Conservation (phyloP, 1,140 invertebrate genomes). For the Drosophila pectinifera region DNA sequence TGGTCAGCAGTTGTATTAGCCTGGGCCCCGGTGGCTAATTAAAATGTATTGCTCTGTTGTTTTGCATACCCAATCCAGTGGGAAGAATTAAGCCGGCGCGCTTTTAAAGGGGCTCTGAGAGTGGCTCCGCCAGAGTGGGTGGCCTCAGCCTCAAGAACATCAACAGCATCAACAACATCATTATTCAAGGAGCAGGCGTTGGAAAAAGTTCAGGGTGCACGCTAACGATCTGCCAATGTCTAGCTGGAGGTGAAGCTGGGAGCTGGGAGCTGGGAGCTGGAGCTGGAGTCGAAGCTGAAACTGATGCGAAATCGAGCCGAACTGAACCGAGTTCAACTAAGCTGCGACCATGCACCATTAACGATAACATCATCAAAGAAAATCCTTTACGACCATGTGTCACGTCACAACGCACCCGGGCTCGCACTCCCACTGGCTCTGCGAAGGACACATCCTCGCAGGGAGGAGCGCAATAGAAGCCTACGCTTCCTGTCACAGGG, state of each 20-base stretch:
- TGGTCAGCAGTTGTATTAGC: conserved; percentile 60
- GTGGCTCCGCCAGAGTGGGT: conserved; percentile 3
- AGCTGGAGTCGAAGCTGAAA: conserved; percentile 34
- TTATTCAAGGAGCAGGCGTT: conserved; percentile 61
- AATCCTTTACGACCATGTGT: conserved; percentile 79
- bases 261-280: conserved; percentile 21
- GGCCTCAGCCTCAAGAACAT: conserved; percentile 14
- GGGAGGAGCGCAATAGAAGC: conserved; percentile 57
- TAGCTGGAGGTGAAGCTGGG: conserved; percentile 13
- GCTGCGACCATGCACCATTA: conserved; percentile 68
- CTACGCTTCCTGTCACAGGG: conserved; percentile 62
- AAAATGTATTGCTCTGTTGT: conserved; percentile 61
- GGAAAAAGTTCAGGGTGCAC: conserved; percentile 34
- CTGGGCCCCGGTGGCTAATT: conserved; percentile 57
- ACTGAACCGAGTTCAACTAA: conserved; percentile 16
- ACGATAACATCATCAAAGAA: conserved; percentile 81
- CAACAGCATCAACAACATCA: conserved; percentile 47
- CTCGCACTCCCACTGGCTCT: conserved; percentile 7
- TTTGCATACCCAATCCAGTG: conserved; percentile 22
- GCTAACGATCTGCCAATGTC: conserved; percentile 63
- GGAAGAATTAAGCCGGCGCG: conserved; percentile 48
- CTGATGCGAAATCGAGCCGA: conserved; percentile 44
- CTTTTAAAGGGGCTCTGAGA: conserved; percentile 30
- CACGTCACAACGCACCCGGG: conserved; percentile 43
- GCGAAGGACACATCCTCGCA: conserved; percentile 19